phyloP scores from a whole-genome alignment of 2,797 vertebrate species.

The Acropternis orthonyx region DNA sequence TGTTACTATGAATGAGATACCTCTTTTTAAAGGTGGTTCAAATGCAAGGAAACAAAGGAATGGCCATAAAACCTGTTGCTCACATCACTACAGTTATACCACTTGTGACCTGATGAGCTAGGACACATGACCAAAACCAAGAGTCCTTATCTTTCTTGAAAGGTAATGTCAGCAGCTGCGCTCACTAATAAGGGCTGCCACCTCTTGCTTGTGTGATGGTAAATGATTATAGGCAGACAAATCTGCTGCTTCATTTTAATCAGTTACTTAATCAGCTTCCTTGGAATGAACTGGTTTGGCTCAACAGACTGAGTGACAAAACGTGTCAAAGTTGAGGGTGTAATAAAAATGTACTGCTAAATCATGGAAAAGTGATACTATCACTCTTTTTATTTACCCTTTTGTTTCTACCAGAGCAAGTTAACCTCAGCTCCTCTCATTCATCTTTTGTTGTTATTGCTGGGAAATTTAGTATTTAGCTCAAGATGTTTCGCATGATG shows the following conservation, averaged over 20 bases:
- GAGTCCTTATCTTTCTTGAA: neutral
- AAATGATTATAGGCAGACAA: conserved; percentile 28
- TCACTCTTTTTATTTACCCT: conserved; percentile 64
- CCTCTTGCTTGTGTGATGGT: neutral
- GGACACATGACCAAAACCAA: neutral
- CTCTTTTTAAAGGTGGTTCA: neutral
- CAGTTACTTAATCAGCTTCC: conserved; percentile 70
- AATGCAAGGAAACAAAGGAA: neutral
- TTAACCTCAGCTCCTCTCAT: conserved; percentile 64
- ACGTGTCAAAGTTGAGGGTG: conserved; percentile 43
- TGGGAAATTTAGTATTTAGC: conserved; percentile 75
- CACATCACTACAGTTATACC: too few species aligned
- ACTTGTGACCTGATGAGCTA: neutral
- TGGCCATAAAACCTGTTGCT: neutral
- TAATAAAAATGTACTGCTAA: conserved; percentile 51
- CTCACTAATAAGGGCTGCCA: neutral
- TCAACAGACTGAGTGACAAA: conserved; percentile 64
- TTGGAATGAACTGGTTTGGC: conserved; percentile 51
- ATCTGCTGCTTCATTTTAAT: conserved; percentile 56
- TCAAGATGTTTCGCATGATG: conserved; percentile 80
- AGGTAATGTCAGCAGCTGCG: neutral
- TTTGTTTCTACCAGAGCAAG: conserved; percentile 66
- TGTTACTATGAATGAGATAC: neutral
- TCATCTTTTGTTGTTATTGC: conserved; percentile 75
- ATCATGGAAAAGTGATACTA: conserved; percentile 49